A percentile compares a stretch with the other conserved stretches of the same genome.
phyloP scores from a whole-genome alignment of 1,140 invertebrate genomes.

The Dreissena rostriformis region DNA sequence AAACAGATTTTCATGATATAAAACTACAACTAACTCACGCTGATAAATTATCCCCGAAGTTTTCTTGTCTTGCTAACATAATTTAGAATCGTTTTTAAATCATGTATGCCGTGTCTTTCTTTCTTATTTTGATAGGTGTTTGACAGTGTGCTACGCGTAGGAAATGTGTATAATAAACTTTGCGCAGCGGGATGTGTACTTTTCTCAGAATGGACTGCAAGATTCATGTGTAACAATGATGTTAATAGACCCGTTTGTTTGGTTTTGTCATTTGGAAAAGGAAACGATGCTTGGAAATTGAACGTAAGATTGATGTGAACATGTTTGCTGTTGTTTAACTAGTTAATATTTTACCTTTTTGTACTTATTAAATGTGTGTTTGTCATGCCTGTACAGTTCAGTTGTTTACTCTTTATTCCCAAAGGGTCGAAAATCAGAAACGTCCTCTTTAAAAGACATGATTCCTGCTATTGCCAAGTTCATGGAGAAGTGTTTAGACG shows the following conservation, averaged over 20 bases:
- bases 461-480: conserved; percentile 61
- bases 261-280: conserved; percentile 67
- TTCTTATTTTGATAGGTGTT: conserved; percentile 37
- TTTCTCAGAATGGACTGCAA: conserved; percentile 69
- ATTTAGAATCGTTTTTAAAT: too few relatives aligned
- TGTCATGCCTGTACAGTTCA: neutral
- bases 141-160: conserved; percentile 70
- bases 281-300: conserved; percentile 31
- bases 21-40: too few relatives aligned
- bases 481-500: conserved; percentile 66
- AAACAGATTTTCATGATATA: too few relatives aligned
- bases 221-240: conserved; percentile 68
- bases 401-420: neutral
- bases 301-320: conserved; percentile 34
- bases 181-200: conserved; percentile 72
- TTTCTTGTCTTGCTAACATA: too few relatives aligned
- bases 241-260: conserved; percentile 49
- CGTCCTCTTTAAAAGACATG: neutral
- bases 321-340: neutral
- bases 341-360: neutral
- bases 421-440: neutral
- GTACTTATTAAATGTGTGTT: neutral
- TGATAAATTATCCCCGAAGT: too few relatives aligned
- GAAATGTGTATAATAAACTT: conserved; percentile 71
- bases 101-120: too few relatives aligned